These are phyloP conservation scores for Python bivittatus DNA, from an alignment of 2,113 vertebrate species.

Conservation along the genomic window DNA sequence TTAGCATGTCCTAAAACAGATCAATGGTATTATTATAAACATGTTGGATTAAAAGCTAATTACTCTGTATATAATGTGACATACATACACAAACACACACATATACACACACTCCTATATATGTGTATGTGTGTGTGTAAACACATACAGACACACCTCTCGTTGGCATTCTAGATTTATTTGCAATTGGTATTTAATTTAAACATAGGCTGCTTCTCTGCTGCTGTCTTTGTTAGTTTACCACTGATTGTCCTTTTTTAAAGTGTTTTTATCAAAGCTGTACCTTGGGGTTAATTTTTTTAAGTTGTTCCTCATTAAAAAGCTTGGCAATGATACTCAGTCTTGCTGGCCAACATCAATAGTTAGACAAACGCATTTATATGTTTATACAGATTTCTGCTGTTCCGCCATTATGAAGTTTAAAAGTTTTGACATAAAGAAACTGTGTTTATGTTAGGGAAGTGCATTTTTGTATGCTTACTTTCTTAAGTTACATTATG, in stretches of 20 bases:
- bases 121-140: not conserved
- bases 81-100: conserved; percentile 35
- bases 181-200: conserved; percentile 45
- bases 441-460: conserved; percentile 47
- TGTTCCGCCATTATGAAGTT: conserved; percentile 69
- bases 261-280: conserved; percentile 48
- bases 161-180: not conserved
- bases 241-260: conserved; percentile 46
- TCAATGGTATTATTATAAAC: conserved; percentile 49
- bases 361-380: conserved; percentile 63
- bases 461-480: conserved; percentile 45
- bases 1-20: conserved; percentile 2
- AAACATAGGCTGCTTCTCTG: conserved; percentile 2
- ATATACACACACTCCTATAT: conserved; percentile 25
- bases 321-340: conserved; percentile 61
- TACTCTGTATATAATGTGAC: conserved; percentile 49
- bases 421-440: conserved; percentile 62
- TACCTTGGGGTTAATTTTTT: conserved; percentile 58
- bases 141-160: conserved; percentile 28
- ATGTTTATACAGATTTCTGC: conserved; percentile 73
- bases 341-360: conserved; percentile 73
- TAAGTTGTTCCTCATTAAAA: conserved; percentile 73
- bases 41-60: conserved; percentile 44
- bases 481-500: conserved; percentile 55
- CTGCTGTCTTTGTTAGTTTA: conserved; percentile 42